These are phyloP conservation scores for Phalacrocorax pelagicus DNA, from an alignment of 2,113 vertebrate species.

Conservation along the genomic window DNA sequence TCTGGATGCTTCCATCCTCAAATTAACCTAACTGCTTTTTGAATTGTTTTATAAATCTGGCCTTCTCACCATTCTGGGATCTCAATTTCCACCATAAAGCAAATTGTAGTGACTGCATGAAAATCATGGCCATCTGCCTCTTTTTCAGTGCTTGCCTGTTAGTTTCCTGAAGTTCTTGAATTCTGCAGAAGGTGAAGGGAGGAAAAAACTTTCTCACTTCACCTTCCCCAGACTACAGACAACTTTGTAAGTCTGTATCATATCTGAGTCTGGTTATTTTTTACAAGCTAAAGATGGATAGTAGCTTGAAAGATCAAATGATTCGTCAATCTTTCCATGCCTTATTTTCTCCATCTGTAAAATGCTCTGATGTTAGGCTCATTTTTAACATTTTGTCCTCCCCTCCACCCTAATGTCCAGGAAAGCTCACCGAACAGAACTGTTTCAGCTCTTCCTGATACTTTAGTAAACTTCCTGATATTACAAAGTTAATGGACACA, in stretches of 20 bases:
- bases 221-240: neutral
- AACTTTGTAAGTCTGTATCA: neutral
- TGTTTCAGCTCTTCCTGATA: neutral
- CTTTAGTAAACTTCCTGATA: conserved; percentile 12
- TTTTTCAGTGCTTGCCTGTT: neutral
- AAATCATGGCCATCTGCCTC: neutral
- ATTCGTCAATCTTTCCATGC: neutral
- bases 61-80: neutral
- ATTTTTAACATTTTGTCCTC: neutral
- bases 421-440: neutral
- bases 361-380: neutral
- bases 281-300: neutral
- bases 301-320: neutral
- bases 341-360: neutral
- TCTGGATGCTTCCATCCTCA: neutral
- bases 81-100: neutral
- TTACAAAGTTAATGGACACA: neutral
- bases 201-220: neutral
- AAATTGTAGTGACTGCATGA: neutral
- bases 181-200: neutral
- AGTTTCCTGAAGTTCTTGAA: neutral
- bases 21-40: neutral
- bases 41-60: neutral
- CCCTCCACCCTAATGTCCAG: neutral
- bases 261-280: neutral